Conservation (phyloP, 2,888 invertebrate genomes). For the Zeuzera pyrina region DNA sequence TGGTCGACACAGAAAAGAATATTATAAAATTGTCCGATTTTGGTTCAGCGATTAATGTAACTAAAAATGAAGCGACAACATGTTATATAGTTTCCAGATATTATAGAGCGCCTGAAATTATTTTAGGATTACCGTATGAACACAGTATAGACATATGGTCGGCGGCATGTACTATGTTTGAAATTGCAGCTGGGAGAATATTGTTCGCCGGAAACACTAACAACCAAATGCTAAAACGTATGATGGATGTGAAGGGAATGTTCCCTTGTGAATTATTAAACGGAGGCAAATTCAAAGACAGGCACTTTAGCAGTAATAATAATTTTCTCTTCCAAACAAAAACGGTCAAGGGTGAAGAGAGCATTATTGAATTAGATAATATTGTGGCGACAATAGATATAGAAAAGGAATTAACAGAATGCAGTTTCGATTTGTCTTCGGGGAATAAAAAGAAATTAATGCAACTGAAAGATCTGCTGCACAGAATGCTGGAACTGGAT, state of each 20-base stretch:
- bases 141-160: not conserved
- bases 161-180: not conserved
- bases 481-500: too few relatives aligned
- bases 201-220: not conserved
- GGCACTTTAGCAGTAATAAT: not conserved
- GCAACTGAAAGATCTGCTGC: too few relatives aligned
- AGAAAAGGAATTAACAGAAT: too few relatives aligned
- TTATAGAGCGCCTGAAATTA: not conserved
- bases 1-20: not conserved
- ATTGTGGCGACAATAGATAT: too few relatives aligned
- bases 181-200: not conserved
- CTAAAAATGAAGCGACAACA: not conserved
- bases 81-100: not conserved
- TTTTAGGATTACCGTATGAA: not conserved
- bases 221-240: not conserved
- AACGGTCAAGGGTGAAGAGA: too few relatives aligned
- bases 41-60: not conserved
- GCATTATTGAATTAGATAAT: too few relatives aligned
- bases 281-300: not conserved
- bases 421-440: too few relatives aligned
- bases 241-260: not conserved
- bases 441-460: too few relatives aligned
- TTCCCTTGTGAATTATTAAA: not conserved
- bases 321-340: not conserved
- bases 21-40: not conserved